Conservation (phyloP, 37 sponge, comb jelly and placozoan genomes). For the Amphimedon queenslandica region DNA sequence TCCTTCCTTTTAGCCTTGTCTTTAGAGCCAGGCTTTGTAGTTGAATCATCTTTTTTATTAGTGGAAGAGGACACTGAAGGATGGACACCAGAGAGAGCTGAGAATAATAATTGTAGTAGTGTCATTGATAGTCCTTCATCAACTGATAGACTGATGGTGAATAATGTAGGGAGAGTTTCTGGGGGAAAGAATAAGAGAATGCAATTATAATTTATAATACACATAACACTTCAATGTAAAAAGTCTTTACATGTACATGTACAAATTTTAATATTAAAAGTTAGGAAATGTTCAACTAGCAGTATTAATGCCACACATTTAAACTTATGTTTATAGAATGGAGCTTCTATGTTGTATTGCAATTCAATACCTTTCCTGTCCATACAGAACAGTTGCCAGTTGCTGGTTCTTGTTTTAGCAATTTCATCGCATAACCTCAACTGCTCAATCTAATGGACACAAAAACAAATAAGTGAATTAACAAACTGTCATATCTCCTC, state of each 20-base stretch:
- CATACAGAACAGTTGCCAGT: conserved; percentile 84
- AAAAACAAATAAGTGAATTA: background rate
- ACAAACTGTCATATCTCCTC: background rate
- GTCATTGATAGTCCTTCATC: conserved; percentile 71
- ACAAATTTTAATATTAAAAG: no score
- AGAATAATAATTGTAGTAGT: conserved; percentile 57
- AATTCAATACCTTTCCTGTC: no score
- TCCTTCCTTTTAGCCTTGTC: conserved; percentile 11
- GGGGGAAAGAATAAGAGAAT: no score
- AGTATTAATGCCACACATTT: no score
- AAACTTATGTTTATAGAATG: no score
- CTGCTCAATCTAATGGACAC: conserved; percentile 63
- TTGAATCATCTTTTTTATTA: conserved; percentile 3
- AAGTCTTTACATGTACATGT: no score
- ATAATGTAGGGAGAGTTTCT: conserved; percentile 57
- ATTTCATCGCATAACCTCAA: conserved; percentile 65
- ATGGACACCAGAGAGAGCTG: conserved; percentile 65
- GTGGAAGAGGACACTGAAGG: background rate
- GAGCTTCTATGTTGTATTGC: no score
- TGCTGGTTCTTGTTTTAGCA: conserved; percentile 47
- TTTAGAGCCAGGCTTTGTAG: background rate
- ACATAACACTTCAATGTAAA: no score
- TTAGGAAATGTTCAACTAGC: no score
- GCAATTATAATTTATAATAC: no score
- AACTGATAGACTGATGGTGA: conserved; percentile 46